phyloP scores from a whole-genome alignment of 2,113 vertebrate species.

The Dicerorhinus sumatrensis region DNA sequence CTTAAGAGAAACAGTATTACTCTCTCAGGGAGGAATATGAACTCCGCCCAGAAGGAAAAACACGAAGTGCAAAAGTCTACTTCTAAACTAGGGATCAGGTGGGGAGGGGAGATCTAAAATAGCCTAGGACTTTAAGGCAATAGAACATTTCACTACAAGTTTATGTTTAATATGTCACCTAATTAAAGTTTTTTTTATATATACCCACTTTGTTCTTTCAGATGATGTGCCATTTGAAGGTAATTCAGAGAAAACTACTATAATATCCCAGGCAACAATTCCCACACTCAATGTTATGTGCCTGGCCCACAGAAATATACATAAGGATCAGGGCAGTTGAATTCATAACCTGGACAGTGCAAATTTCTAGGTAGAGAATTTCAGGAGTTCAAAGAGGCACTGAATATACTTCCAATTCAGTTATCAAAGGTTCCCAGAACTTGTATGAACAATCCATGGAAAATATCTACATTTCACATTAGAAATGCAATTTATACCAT shows the following conservation, averaged over 20 bases:
- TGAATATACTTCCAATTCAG: background rate
- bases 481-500: conserved; percentile 17
- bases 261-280: background rate
- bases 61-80: background rate
- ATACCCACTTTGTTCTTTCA: conserved; percentile 20
- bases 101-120: background rate
- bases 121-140: conserved; percentile 14
- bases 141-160: background rate
- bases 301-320: background rate
- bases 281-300: background rate
- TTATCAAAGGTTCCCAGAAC: conserved; percentile 29
- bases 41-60: background rate
- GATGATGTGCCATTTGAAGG: conserved; percentile 35
- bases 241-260: conserved; percentile 21
- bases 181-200: background rate
- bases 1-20: background rate
- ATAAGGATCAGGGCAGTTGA: background rate
- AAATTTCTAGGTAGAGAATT: conserved; percentile 17
- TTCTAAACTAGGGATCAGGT: background rate
- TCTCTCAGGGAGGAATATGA: conserved; percentile 12
- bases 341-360: background rate
- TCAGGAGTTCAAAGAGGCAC: background rate
- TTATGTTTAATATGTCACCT: background rate
- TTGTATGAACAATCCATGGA: background rate
- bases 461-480: background rate